Base-by-base conservation (phyloP, 2,113 vertebrate genomes). In the Balaenoptera acutorostrata region DNA sequence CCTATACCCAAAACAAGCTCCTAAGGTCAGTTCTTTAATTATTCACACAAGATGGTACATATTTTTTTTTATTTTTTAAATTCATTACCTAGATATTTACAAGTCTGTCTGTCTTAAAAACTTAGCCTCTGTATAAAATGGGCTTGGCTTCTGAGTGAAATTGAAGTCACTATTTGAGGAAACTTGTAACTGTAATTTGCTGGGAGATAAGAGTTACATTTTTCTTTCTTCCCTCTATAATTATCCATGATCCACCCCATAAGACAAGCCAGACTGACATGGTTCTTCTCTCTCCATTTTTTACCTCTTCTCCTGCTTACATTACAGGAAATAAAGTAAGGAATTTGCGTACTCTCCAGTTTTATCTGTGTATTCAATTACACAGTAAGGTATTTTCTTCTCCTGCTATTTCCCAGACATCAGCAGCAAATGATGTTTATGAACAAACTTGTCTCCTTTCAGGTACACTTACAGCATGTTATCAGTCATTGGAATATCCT, bases 381-480 rank as follows among this genome's bases (percentile, higher is more conserved):
- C 23, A 20, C 44, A 59, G 57, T 72, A 78, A 88, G 25, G 4
- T 77, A 57, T 86, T 95, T 80, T 74, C 44, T 93, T 69, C 63
- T 71, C 23, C n/a, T 85, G 31, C 63, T 96, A 18, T 80, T 82
- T 87, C 39, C 11, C 31, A 74, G 68, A 75, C 36, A 82, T 18
- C 33, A 88, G 91, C 23, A 87, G 71, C 69, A 95, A 61, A 29
- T 87, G 6, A 92, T 46, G 64, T 83, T 66, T 11, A 95, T 46
- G 25, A 90, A 36, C 0, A 83, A 86, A 27, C 59, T 39, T 49
- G 3, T 97, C 74, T 78, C 57, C 25, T 90, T 98, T 78, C 95
- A 99, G 99, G 88, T 99, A 99, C 83, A 98, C 98, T 27, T 99
- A 99, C 14, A 99, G 98, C 88, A 99, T 99, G 97, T 94, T 99